Conservation (phyloP, 2,113 vertebrate species). For the Halichoeres trimaculatus region DNA sequence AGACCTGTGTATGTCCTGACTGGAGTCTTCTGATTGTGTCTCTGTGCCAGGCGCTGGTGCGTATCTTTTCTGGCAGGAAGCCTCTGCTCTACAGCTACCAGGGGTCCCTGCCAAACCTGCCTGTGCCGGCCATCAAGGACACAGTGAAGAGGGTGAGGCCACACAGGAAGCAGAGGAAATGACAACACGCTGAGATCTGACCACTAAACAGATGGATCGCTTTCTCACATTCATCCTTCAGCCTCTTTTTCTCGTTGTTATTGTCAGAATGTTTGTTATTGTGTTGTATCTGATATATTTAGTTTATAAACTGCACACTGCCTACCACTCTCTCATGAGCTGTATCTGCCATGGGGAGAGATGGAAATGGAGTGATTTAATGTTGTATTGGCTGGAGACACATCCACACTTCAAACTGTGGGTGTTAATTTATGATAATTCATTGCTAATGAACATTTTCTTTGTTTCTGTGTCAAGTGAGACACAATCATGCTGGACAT, state of each 20-base stretch:
- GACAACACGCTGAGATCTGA: conserved; percentile 2
- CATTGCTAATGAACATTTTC: neutral
- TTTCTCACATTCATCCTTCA: conserved; percentile 10
- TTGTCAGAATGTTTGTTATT: neutral
- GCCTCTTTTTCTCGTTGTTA: neutral
- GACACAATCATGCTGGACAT: neutral
- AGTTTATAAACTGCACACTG: neutral
- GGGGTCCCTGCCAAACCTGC: conserved; percentile 88
- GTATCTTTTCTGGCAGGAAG: conserved; percentile 91
- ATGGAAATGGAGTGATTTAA: neutral
- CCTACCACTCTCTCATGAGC: neutral
- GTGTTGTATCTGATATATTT: neutral
- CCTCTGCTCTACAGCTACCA: conserved; percentile 92
- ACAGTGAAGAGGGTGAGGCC: conserved; percentile 87
- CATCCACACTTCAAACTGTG: neutral
- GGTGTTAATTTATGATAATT: neutral
- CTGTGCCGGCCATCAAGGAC: conserved; percentile 86
- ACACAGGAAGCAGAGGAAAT: conserved; percentile 40
- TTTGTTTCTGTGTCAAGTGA: neutral
- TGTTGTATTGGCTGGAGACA: too few species aligned
- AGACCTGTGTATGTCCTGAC: neutral
- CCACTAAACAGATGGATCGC: conserved; percentile 34
- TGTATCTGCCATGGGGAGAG: neutral
- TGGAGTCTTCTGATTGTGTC: conserved; percentile 28
- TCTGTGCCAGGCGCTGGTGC: conserved; percentile 86